Conservation (phyloP, 2,113 vertebrate genomes). For the Ammodramus savannarum region DNA sequence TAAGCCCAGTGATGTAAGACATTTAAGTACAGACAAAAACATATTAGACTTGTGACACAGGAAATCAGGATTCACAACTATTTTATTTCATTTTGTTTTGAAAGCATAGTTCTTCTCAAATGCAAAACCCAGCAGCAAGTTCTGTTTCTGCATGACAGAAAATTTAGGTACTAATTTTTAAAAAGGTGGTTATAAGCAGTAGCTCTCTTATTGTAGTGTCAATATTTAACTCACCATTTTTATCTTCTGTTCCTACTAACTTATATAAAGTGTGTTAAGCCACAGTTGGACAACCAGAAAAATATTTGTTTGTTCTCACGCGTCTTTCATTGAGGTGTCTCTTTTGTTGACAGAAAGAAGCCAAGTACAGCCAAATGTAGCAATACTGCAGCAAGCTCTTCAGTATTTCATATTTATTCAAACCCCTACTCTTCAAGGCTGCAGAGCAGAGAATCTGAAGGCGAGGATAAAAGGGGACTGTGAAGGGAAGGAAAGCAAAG, state of each 20-base stretch:
- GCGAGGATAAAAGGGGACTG: background rate
- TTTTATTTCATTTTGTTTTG: background rate
- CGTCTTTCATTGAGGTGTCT: background rate
- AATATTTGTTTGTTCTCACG: slow-evolving; percentile 2
- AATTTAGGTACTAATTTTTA: background rate
- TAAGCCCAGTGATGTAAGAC: background rate
- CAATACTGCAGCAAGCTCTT: background rate
- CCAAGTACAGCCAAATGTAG: background rate
- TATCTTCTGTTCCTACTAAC: background rate
- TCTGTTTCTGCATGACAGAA: background rate
- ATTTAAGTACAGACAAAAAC: background rate
- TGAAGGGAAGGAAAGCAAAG: background rate
- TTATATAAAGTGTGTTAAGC: background rate
- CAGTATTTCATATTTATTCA: slow-evolving; percentile 13
- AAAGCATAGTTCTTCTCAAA: background rate
- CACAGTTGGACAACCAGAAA: background rate
- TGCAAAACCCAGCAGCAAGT: background rate
- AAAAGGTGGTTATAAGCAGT: background rate
- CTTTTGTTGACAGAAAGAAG: slow-evolving; percentile 13
- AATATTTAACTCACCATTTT: background rate
- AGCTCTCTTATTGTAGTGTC: background rate
- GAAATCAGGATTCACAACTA: background rate
- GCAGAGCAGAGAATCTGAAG: background rate
- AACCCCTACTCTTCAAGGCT: background rate
- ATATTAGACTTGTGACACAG: background rate